Percentiles rank a stretch among this genome's conserved stretches.
Evolutionary conservation across 2,113 vertebrate species (phyloP).

Genomic region (Electrona antarctica): DNA sequence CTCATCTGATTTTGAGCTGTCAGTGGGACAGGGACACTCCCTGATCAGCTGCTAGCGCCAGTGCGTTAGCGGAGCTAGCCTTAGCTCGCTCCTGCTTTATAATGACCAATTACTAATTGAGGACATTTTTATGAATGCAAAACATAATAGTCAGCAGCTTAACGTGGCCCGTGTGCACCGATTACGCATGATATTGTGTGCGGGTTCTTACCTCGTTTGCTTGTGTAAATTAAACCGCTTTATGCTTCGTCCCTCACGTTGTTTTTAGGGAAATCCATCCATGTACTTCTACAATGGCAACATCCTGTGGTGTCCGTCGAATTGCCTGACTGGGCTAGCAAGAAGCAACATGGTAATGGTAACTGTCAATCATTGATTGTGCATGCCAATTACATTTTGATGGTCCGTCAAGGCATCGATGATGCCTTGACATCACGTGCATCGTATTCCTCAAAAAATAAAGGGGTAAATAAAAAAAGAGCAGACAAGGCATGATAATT

Average conservation of each 20-base stretch:
- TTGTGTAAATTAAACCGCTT: constrained; percentile 16
- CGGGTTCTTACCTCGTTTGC: constrained; percentile 27
- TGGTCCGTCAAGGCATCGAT: too few relatives aligned
- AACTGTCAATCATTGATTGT: too few relatives aligned
- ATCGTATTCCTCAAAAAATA: too few relatives aligned
- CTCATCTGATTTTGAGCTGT: background rate
- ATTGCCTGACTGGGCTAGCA: constrained; percentile 42
- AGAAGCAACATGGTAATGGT: too few relatives aligned
- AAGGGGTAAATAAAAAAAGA: too few relatives aligned
- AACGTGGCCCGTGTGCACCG: background rate
- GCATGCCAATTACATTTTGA: too few relatives aligned
- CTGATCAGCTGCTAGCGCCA: constrained; percentile 41
- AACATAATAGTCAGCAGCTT: background rate
- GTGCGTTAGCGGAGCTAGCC: constrained; percentile 36
- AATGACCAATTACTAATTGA: too few relatives aligned
- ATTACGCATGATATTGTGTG: fast-evolving
- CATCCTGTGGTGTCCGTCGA: constrained; percentile 51
- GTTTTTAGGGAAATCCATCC: constrained; percentile 17
- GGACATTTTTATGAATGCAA: background rate
- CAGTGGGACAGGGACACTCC: constrained; percentile 44
- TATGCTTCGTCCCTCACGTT: constrained; percentile 32
- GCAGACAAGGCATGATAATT: too few relatives aligned
- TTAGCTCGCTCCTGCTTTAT: background rate
- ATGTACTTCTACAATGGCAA: constrained; percentile 9
- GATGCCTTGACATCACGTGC: too few relatives aligned